Base-by-base conservation (phyloP, 1,140 invertebrate genomes). In the Dendroctonus ponderosae region DNA sequence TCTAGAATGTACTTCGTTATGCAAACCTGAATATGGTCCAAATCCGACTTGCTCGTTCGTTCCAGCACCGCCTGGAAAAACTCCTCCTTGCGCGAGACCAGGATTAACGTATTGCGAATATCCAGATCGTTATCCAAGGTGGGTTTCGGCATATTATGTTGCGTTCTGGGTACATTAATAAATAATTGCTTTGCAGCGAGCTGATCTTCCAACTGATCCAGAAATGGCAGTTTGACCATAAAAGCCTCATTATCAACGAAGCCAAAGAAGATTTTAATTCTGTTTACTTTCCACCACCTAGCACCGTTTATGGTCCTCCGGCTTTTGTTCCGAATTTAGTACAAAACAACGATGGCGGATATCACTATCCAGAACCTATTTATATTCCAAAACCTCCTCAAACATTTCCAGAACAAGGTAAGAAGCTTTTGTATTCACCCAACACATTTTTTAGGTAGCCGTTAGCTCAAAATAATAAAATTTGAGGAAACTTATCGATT, bases 21-120 rank as follows among this genome's bases (percentile, higher is more conserved):
- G 77, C 63, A 72, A 76, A 7, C 62, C 69, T 5, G 62, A 68
- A 12, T 79, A 79, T 66, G 77, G 77, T 8, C 67, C 53, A 8
- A 71, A 76, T 68, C 73, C 75, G 7, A 46, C 42, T 3, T 77
- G 76, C 62, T 51, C 42, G 26, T 93, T 86, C 77, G 80, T 91
- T 37, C 91, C 92, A 2, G 89, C 91, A 40, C 89, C 89, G 9
- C 89, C 89, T 0, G 91, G 91, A 12, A 84, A 87, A 59, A 87
- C 88, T 8, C 92, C 92, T 15, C 80, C 82, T 49, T 94, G 92
- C 77, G 91, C 91, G 5, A 84, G 86, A 75, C 87, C 90, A 1
- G 91, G 91, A 39, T 82, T 87, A 71, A 94, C 91, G 0, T 94
- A 88, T 77, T 94, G 92, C 77, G 86, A 92, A 76, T 83, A 87